phyloP scores from a whole-genome alignment of 2,797 vertebrate species.

The Orestias chungarensis region DNA sequence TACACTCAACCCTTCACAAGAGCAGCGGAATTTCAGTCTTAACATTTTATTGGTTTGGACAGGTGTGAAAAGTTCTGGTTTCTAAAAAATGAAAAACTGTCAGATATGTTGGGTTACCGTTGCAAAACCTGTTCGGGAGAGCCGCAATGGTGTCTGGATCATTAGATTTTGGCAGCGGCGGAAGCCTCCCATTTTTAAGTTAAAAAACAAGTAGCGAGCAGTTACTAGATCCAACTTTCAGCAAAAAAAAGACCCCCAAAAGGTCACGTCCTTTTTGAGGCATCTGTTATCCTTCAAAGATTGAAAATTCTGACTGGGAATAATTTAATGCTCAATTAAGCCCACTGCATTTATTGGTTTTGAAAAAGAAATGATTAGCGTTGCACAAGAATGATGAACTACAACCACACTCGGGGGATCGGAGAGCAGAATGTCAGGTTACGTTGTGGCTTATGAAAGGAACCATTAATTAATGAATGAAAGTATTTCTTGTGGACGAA shows the following conservation, averaged over 20 bases:
- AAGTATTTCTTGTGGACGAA: slow-evolving; percentile 54
- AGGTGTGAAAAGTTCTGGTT: slow-evolving; percentile 59
- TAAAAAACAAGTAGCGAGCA: slow-evolving; percentile 10
- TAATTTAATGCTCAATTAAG: slow-evolving; percentile 74
- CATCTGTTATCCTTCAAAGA: slow-evolving; percentile 58
- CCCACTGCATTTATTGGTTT: slow-evolving; percentile 69
- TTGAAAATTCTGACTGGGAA: slow-evolving; percentile 55
- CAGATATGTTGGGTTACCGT: slow-evolving; percentile 51
- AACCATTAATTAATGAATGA: slow-evolving; percentile 61
- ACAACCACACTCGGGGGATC: slow-evolving; percentile 60
- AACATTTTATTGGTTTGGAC: slow-evolving; percentile 52
- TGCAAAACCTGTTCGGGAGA: slow-evolving; percentile 43
- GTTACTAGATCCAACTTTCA: slow-evolving; percentile 38
- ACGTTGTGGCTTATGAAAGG: slow-evolving; percentile 56
- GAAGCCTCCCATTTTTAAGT: slow-evolving; percentile 4
- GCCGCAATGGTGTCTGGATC: slow-evolving; percentile 44
- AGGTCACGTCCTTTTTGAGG: slow-evolving; percentile 45
- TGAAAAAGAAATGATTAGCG: slow-evolving; percentile 68
- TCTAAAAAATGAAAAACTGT: slow-evolving; percentile 45
- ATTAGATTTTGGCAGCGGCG: slow-evolving; percentile 42
- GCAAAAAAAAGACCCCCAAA: slow-evolving; percentile 14
- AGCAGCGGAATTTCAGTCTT: slow-evolving; percentile 42
- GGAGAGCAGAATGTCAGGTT: slow-evolving; percentile 57
- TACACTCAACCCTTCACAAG: slow-evolving; percentile 53
- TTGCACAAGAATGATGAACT: slow-evolving; percentile 52